Percentiles rank a stretch among this genome's conserved stretches.
Conservation (phyloP, 2,888 invertebrate genomes). For the Drosophila prostipennis region DNA sequence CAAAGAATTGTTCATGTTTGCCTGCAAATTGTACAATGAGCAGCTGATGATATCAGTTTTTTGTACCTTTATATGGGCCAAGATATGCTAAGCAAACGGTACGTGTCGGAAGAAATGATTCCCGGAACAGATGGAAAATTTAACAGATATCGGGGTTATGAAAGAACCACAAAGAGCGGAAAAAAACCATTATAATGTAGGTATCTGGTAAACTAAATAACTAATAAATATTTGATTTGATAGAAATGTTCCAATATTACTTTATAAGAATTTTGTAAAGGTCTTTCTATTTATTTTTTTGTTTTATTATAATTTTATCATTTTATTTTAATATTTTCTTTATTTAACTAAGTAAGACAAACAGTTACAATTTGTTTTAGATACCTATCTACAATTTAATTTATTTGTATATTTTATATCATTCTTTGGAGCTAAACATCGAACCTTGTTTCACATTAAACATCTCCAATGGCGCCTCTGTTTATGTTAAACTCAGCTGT, state of each 20-base stretch:
- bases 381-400: neutral
- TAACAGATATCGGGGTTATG: constrained; percentile 3
- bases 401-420: neutral
- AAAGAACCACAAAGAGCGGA: neutral
- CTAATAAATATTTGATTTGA: no score
- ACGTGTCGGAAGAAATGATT: constrained; percentile 36
- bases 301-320: no score
- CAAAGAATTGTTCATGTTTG: constrained; percentile 48
- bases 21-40: constrained; percentile 63
- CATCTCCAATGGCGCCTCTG: constrained; percentile 30
- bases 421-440: neutral
- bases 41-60: constrained; percentile 27
- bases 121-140: constrained; percentile 59
- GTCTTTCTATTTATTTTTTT: no score
- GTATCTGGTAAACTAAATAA: neutral
- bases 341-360: no score
- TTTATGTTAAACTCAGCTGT: constrained; percentile 27
- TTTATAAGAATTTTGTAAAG: no score
- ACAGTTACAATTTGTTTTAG: neutral
- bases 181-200: neutral
- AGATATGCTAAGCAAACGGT: constrained; percentile 51
- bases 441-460: neutral
- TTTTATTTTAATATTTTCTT: no score
- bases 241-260: no score
- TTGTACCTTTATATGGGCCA: constrained; percentile 29